Conservation (phyloP, 2,888 invertebrate genomes). For the Trachelus iudaicus region DNA sequence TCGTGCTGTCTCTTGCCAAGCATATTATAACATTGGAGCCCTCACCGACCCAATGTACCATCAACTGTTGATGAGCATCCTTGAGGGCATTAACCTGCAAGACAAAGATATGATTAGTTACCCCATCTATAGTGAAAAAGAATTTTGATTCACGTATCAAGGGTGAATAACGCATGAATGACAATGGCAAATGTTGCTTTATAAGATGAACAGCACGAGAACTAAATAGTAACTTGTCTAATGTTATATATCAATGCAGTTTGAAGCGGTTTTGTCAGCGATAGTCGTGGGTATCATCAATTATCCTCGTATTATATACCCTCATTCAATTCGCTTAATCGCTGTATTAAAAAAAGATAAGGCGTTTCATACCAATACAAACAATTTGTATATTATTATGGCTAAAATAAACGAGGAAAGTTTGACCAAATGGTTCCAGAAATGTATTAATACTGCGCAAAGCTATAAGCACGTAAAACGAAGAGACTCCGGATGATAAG, state of each 20-base stretch:
- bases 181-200: not conserved
- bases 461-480: not conserved
- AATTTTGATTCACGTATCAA: not conserved
- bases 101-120: conserved; percentile 12
- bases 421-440: not conserved
- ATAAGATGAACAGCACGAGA: not conserved
- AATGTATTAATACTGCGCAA: not conserved
- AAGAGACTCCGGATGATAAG: not conserved
- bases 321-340: not conserved
- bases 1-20: conserved; percentile 79
- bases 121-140: not conserved
- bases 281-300: not conserved
- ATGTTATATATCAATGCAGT: not conserved
- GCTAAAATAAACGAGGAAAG: not conserved
- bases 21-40: conserved; percentile 89
- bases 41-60: conserved; percentile 94
- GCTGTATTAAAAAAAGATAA: not conserved
- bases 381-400: not conserved
- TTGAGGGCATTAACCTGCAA: conserved; percentile 81
- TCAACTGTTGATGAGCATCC: conserved; percentile 88
- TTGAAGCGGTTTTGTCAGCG: not conserved
- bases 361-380: not conserved
- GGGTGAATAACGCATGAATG: not conserved
- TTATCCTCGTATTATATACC: not conserved
- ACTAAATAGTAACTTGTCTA: not conserved